phyloP scores from a whole-genome alignment of 2,797 vertebrate genomes.

The Chloroceryle inda region DNA sequence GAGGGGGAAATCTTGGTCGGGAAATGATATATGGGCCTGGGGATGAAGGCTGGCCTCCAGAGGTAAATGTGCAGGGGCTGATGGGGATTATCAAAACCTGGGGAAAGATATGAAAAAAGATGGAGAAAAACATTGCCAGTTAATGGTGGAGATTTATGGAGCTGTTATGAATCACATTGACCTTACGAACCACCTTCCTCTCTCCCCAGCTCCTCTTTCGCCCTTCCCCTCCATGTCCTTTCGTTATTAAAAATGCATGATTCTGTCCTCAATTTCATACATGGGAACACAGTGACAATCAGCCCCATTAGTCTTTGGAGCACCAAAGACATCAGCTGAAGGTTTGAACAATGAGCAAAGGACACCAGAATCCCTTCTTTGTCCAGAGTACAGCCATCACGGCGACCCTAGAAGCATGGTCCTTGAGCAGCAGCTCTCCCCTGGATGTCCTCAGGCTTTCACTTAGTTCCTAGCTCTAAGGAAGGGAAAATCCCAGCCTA shows the following conservation, averaged over 20 bases:
- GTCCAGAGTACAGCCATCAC: not conserved
- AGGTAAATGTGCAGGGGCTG: not conserved
- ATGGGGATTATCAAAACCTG: conserved; percentile 9
- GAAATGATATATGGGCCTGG: not conserved
- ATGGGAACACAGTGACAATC: conserved; percentile 31
- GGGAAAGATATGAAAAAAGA: not conserved
- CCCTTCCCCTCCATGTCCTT: not conserved
- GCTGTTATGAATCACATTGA: not conserved
- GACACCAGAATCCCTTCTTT: not conserved
- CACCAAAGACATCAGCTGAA: not conserved
- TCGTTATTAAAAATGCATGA: conserved; percentile 10
- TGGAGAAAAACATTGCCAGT: not conserved
- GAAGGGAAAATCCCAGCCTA: not conserved
- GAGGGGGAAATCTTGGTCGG: not conserved
- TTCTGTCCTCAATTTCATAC: conserved; percentile 18
- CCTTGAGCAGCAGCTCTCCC: not conserved
- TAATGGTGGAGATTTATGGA: conserved; percentile 27
- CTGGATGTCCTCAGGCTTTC: not conserved
- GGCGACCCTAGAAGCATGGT: not conserved
- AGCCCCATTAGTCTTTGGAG: not conserved
- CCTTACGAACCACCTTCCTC: not conserved
- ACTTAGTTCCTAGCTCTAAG: not conserved
- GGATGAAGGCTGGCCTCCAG: not conserved
- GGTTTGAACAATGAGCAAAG: not conserved
- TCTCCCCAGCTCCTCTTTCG: not conserved